These are phyloP conservation scores for Caenorhabditis plicata DNA, from an alignment of 2,888 invertebrate species.

Conservation along the genomic window DNA sequence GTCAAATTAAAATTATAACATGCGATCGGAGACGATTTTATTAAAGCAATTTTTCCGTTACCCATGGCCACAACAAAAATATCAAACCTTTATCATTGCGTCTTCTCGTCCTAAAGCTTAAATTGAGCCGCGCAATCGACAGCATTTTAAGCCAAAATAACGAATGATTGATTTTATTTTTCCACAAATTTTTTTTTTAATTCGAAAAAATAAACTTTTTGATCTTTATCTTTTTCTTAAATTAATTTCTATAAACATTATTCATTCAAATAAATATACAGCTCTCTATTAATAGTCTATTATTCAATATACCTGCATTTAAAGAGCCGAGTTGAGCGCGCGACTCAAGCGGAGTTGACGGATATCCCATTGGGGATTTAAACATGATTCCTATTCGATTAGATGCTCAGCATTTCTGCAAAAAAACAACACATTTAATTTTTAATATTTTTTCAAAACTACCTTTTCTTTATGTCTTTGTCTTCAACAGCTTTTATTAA, in stretches of 20 bases:
- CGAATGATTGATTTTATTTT: neutral
- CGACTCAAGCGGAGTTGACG: conserved; percentile 36
- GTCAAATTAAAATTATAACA: too few relatives aligned
- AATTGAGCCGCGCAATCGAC: neutral
- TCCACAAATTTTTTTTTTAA: neutral
- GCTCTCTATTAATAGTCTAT: neutral
- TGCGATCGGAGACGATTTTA: too few relatives aligned
- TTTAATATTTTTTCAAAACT: neutral
- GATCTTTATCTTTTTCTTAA: too few relatives aligned
- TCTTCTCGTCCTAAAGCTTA: too few relatives aligned
- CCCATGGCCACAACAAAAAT: too few relatives aligned
- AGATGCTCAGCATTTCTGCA: neutral
- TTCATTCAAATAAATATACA: neutral
- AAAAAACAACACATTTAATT: neutral
- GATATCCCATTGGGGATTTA: conserved; percentile 38
- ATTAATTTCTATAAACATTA: neutral
- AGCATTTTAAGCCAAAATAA: neutral
- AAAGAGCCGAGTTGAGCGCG: conserved; percentile 21
- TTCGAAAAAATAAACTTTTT: neutral
- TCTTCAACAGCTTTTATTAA: neutral
- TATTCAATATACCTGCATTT: conserved; percentile 17
- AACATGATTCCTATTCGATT: neutral
- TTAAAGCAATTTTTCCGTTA: too few relatives aligned
- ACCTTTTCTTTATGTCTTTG: neutral
- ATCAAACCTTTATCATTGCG: too few relatives aligned